phyloP scores from a whole-genome alignment of 2,113 vertebrate species.

The Centropus unirufus region DNA sequence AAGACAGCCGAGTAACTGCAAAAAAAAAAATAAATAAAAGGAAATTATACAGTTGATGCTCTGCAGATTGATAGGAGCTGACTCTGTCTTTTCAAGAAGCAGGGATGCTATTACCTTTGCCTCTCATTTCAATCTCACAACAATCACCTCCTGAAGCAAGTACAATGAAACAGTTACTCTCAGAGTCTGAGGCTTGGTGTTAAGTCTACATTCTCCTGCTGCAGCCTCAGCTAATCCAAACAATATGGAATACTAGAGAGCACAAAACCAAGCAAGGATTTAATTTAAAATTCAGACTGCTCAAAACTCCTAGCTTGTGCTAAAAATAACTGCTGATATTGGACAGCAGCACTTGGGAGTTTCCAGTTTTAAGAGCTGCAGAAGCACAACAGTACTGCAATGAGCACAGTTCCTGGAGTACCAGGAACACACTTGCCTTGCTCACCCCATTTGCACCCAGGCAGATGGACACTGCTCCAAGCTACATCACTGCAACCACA shows the following conservation, averaged over 20 bases:
- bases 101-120: neutral
- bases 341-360: neutral
- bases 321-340: neutral
- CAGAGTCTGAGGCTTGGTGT: rapidly evolving
- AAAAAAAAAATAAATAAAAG: neutral
- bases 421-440: rapidly evolving
- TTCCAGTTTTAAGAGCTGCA: rapidly evolving
- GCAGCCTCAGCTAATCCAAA: neutral
- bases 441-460: rapidly evolving
- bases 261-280: neutral
- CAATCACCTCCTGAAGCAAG: neutral
- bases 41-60: rapidly evolving
- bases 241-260: rapidly evolving
- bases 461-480: rapidly evolving
- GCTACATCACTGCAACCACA: rapidly evolving
- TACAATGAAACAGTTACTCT: rapidly evolving
- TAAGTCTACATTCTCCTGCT: neutral
- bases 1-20: neutral
- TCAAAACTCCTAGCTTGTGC: neutral
- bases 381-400: neutral
- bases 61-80: neutral
- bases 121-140: neutral
- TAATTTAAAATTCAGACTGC: neutral
- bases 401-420: neutral
- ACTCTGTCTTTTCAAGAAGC: neutral